phyloP scores from a whole-genome alignment of 2,113 vertebrate genomes.

The Hirundichthys speculiger region DNA sequence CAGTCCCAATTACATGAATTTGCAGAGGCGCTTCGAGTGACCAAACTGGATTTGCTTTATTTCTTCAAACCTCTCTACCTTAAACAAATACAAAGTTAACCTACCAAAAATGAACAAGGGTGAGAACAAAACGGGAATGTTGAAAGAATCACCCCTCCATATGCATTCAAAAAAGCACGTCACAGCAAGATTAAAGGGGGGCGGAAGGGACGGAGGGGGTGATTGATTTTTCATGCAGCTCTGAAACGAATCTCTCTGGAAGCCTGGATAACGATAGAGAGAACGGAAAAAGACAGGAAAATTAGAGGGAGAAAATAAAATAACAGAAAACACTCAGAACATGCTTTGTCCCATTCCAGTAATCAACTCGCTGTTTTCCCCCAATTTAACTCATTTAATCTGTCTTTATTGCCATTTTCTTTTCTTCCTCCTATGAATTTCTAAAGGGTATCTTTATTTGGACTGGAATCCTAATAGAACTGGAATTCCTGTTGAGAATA shows the following conservation, averaged over 20 bases:
- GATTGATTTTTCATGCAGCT: constrained; percentile 79
- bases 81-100: constrained; percentile 63
- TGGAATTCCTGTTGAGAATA: constrained; percentile 36
- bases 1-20: constrained; percentile 52
- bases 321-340: too few species aligned
- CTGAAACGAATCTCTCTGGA: constrained; percentile 72
- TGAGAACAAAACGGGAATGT: constrained; percentile 42
- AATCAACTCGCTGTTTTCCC: constrained; percentile 14
- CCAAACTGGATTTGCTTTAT: constrained; percentile 62
- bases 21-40: constrained; percentile 15
- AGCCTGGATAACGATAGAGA: constrained; percentile 53
- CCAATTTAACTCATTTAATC: constrained; percentile 23
- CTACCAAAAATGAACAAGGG: constrained; percentile 51
- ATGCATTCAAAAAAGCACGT: constrained; percentile 30
- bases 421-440: constrained; percentile 35
- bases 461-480: constrained; percentile 44
- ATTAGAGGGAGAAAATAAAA: constrained; percentile 48
- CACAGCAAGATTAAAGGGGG: constrained; percentile 65
- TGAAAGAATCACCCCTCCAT: constrained; percentile 29
- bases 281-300: constrained; percentile 34
- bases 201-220: constrained; percentile 54
- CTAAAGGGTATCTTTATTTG: constrained; percentile 59
- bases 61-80: constrained; percentile 32
- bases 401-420: constrained; percentile 33
- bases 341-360: constrained; percentile 41